phyloP scores from a whole-genome alignment of 2,113 vertebrate genomes.

The Sturnus vulgaris region DNA sequence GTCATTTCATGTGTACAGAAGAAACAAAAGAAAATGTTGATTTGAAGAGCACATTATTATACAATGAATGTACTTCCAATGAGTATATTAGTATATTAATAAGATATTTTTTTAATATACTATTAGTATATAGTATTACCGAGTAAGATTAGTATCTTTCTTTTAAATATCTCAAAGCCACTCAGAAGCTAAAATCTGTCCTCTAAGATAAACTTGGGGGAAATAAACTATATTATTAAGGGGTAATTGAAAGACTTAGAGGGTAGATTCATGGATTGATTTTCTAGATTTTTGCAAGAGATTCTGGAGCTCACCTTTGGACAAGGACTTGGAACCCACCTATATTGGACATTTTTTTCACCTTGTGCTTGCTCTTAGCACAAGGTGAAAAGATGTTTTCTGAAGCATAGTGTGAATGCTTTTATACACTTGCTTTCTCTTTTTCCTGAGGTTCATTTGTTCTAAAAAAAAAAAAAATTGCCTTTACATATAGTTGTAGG shows the following conservation, averaged over 20 bases:
- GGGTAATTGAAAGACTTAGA: neutral
- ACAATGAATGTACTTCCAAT: neutral
- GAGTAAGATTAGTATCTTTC: neutral
- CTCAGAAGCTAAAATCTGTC: neutral
- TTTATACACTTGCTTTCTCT: neutral
- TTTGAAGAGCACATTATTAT: neutral
- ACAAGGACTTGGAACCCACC: neutral
- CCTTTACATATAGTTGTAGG: neutral
- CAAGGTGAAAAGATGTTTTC: neutral
- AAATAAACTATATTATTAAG: neutral
- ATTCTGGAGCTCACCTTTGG: neutral
- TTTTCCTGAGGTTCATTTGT: neutral
- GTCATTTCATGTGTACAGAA: neutral
- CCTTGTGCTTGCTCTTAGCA: neutral
- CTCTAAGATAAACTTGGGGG: neutral
- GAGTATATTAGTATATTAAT: no score
- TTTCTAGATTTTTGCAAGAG: neutral
- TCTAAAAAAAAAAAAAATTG: neutral
- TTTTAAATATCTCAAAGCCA: neutral
- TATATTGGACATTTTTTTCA: neutral
- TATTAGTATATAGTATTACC: neutral
- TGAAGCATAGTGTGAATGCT: neutral
- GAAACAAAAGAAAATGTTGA: neutral
- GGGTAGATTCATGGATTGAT: neutral
- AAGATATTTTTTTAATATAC: no score